Conservation (phyloP, 2,888 invertebrate species). For the Exocentrus adspersus region DNA sequence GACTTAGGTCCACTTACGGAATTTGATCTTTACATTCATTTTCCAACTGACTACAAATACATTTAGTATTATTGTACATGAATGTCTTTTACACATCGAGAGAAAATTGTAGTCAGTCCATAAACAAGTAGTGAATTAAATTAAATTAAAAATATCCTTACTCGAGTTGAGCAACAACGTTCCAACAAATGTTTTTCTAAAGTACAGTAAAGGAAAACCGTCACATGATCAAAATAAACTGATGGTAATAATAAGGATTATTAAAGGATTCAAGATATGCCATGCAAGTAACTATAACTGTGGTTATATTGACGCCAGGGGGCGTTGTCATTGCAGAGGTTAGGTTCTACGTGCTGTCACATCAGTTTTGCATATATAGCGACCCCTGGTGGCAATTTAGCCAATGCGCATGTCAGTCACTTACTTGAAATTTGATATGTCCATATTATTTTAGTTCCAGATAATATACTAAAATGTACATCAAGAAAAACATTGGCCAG, state of each 20-base stretch:
- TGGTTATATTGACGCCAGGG: too few species aligned
- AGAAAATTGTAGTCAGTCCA: constrained; percentile 22
- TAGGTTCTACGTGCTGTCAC: too few species aligned
- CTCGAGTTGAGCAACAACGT: constrained; percentile 35
- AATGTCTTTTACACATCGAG: constrained; percentile 38
- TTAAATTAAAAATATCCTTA: constrained; percentile 19
- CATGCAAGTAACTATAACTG: too few species aligned
- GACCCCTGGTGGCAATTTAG: too few species aligned
- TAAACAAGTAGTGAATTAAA: constrained; percentile 14
- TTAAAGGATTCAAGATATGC: too few species aligned
- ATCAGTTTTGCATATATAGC: too few species aligned
- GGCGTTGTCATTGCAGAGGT: too few species aligned
- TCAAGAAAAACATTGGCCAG: constrained; percentile 29
- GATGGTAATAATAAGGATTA: too few species aligned
- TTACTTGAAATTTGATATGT: constrained; percentile 1
- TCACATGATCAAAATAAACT: too few species aligned
- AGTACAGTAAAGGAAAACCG: too few species aligned
- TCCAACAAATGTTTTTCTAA: constrained; percentile 36
- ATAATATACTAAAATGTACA: background rate
- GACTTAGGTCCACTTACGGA: constrained; percentile 53
- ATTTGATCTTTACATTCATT: constrained; percentile 46
- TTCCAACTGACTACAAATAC: constrained; percentile 34
- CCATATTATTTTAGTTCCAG: constrained; percentile 25
- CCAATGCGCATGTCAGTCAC: too few species aligned
- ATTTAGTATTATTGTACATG: constrained; percentile 29